Evolutionary conservation across 2,797 vertebrate genomes (phyloP), one percentile per base, ranked within the genome.

Genomic region (Yasuhikotakia modesta): DNA sequence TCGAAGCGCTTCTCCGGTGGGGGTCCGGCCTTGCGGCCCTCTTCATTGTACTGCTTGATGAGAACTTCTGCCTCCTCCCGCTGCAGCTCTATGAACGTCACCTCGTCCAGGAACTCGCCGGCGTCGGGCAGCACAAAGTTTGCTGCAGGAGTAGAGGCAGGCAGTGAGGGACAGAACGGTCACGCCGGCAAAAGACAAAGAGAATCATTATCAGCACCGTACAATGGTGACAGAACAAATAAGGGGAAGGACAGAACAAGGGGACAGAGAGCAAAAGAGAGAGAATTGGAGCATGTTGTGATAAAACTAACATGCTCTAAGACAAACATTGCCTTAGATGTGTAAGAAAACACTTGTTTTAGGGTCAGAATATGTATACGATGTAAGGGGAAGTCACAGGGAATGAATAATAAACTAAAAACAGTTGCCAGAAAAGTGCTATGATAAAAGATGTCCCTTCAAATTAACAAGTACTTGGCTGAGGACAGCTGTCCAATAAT

Each of bases 1-100:
- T 97, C 95, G 1, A 95, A 96, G 66, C 96, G 95, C 78, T 97
- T 97, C 1, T 97, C 96, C 0, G 96, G 95, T 0, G 96, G 96
- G 0, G 95, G 96, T 0, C 91, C 95, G 0, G 96, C 95, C 84
- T 92, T 95, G 50, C 93, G 93, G 30, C 96, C 96, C 48, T 98
- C 96, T 45, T 96, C 96, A 1, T 96, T 97, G 92, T 98, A 98
- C 75, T 95, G 93, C 73, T 94, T 95, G 82, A 97, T 65, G 85
- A 97, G 89, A 82, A 85, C 88, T 66, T 95, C 94, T 0, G 95
- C 95, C 68, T 97, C 95, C 0, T 95, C 95, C 0, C 82, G 85
- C 86, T 95, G 93, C 81, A 95, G 79, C 88, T 98, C 96, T 0
- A 88, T 45, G 74, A 91, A 96, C 16, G 89, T 86, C 87, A 98